Evolutionary conservation across 2,888 invertebrate genomes (phyloP), one percentile per base, ranked within the genome.

Genomic region (Ophraella communa): DNA sequence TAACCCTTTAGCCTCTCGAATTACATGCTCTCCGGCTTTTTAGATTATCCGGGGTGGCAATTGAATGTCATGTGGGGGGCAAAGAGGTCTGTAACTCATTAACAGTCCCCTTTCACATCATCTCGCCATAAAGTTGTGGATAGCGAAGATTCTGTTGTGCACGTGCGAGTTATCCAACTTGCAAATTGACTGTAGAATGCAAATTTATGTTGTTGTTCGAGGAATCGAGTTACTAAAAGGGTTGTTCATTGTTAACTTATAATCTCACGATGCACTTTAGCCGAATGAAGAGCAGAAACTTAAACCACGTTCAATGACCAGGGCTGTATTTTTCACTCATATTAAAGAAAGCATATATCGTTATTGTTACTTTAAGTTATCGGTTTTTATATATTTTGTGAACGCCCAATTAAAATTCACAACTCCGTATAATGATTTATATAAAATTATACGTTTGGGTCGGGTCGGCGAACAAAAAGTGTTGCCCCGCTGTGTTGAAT

Each of bases 21-120:
- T 77, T 77, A 76, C 76, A 74, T 70, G 73, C 75, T 73, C 71
- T 75, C 70, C 73, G 73, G 74, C 75, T 75, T 77, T 76, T 76
- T 75, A 75, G 74, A 76, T 76, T 76, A 75, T 74, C 73, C 62
- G 72, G 75, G 74, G 72, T 71, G 75, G 73, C 74, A 75, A 75
- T 75, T 73, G 73, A 74, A 74, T 72, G 55, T 65, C 66, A 57
- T 45, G 24, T 27, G 35, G 44, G 52, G 60, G 52, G 42, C 44
- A 21, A 51, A 59, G 65, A 70, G 71, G 69, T 66, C 55, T 57
- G 61, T 56, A 52, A 62, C 69, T 68, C 71, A 71, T 69, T 71
- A 71, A 66, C 60, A 62, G 58, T 64, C 69, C 70, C 71, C 66
- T 66, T 54, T 58, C 57, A 57, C 55, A 64, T 64, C 67, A 70